phyloP scores from a whole-genome alignment of 2,888 invertebrate genomes.

The Eucriotettix oculatus region DNA sequence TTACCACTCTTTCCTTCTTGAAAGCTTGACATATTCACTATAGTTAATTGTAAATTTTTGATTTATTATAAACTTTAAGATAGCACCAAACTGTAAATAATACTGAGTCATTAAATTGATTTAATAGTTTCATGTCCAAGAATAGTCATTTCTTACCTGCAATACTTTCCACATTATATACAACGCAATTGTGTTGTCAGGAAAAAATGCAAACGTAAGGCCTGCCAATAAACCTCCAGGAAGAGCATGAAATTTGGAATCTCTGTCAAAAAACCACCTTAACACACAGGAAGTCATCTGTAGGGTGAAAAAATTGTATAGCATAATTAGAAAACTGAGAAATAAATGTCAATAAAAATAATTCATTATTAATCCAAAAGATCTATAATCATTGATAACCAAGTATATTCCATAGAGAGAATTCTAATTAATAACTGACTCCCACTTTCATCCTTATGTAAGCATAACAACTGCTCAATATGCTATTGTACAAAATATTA shows the following conservation, averaged over 20 bases:
- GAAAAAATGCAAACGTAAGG: slow-evolving; percentile 51
- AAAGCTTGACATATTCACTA: too few species aligned
- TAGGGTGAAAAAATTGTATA: neutral
- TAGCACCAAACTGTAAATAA: too few species aligned
- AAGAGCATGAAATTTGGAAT: slow-evolving; percentile 44
- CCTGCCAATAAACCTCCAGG: slow-evolving; percentile 57
- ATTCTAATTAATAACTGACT: neutral
- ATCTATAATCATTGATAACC: too few species aligned
- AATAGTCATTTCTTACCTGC: slow-evolving; percentile 36
- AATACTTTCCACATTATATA: slow-evolving; percentile 70
- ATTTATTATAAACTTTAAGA: too few species aligned
- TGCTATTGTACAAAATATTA: neutral
- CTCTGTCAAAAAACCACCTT: slow-evolving; percentile 40
- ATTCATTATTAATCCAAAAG: too few species aligned
- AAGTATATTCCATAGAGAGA: too few species aligned
- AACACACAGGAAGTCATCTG: slow-evolving; percentile 49
- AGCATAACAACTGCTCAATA: neutral
- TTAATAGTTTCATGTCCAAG: neutral
- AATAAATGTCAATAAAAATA: too few species aligned
- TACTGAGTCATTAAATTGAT: too few species aligned
- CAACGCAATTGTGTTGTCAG: slow-evolving; percentile 60
- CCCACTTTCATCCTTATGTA: neutral
- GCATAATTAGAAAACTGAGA: too few species aligned
- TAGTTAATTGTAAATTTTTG: too few species aligned
- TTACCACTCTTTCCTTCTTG: too few species aligned